phyloP scores from a whole-genome alignment of 2,797 vertebrate species.

The Acrocephalus scirpaceus region DNA sequence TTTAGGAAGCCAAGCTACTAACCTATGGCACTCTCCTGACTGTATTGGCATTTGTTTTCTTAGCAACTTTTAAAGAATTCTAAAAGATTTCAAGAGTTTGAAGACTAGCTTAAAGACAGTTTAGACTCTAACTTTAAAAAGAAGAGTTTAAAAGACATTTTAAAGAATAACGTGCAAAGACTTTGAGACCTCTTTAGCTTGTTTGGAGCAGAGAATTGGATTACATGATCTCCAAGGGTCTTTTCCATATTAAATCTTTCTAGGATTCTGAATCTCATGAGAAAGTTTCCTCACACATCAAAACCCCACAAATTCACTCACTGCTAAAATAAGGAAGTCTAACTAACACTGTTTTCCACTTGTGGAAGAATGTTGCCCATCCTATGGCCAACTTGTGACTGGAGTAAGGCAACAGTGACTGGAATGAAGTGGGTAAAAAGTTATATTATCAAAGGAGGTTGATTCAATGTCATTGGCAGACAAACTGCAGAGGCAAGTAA shows the following conservation, averaged over 20 bases:
- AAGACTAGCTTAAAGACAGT: not conserved
- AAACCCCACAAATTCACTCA: not conserved
- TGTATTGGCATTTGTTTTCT: not conserved
- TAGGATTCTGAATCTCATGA: not conserved
- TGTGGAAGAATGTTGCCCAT: not conserved
- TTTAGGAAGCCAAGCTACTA: not conserved
- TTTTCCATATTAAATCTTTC: not conserved
- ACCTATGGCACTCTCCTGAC: not conserved
- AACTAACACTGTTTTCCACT: not conserved
- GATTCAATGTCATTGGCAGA: not conserved
- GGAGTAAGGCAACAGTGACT: not conserved
- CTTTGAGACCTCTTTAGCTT: not conserved
- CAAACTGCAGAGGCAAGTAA: constrained; percentile 29
- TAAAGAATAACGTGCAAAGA: not conserved
- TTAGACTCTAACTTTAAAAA: not conserved
- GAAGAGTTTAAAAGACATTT: not conserved
- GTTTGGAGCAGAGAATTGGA: not conserved
- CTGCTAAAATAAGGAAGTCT: not conserved
- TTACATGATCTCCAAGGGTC: not conserved
- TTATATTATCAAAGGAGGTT: not conserved
- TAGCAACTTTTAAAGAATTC: not conserved
- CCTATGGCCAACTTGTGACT: not conserved
- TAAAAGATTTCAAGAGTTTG: not conserved
- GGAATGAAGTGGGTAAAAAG: not conserved
- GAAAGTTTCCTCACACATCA: not conserved